phyloP scores from a whole-genome alignment of 2,113 vertebrate species.

The Tupaia chinensis region DNA sequence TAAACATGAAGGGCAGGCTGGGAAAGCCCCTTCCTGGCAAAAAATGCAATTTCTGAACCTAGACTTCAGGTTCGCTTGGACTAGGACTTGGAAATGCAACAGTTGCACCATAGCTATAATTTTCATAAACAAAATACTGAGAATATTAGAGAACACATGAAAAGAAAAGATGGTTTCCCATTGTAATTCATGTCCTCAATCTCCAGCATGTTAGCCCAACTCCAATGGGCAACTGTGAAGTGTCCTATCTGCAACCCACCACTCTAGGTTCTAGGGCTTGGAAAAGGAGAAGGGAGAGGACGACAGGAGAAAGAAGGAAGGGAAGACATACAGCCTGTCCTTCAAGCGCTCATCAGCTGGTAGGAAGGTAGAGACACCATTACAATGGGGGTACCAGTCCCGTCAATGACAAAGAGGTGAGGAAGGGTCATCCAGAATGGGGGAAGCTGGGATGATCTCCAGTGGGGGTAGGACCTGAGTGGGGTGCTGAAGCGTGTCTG shows the following conservation, averaged over 20 bases:
- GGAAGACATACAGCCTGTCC: rapidly evolving
- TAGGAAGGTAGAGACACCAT: not conserved
- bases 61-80: not conserved
- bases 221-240: not conserved
- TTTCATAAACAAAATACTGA: not conserved
- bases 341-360: not conserved
- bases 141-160: not conserved
- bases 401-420: rapidly evolving
- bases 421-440: not conserved
- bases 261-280: not conserved
- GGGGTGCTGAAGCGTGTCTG: no score
- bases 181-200: not conserved
- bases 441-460: not conserved
- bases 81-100: not conserved
- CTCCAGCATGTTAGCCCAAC: not conserved
- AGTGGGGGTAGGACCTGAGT: not conserved
- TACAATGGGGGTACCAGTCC: not conserved
- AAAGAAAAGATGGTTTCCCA: not conserved
- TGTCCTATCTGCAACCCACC: no score
- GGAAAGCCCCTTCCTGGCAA: not conserved
- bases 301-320: not conserved
- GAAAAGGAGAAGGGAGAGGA: not conserved
- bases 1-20: not conserved
- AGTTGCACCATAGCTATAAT: not conserved
- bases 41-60: not conserved